These are phyloP conservation scores for Notodonta ziczac DNA, from an alignment of 2,888 invertebrate species.

Conservation along the genomic window DNA sequence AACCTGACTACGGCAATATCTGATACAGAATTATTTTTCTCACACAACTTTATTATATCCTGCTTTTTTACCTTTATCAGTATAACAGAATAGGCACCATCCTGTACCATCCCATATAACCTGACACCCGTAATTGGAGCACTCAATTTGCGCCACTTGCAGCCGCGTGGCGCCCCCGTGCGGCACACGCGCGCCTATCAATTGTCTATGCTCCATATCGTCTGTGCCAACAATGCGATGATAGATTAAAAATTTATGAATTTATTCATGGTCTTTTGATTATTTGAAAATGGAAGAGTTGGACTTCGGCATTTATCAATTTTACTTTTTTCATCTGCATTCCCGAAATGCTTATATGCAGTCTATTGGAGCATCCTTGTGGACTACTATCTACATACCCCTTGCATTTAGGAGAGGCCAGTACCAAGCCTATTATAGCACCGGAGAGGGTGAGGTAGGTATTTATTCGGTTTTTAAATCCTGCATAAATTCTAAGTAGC, in stretches of 20 bases:
- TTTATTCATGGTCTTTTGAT: background rate
- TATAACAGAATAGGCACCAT: conserved; percentile 17
- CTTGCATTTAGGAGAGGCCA: too few species aligned
- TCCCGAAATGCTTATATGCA: too few species aligned
- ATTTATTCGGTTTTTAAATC: background rate
- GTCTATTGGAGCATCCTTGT: too few species aligned
- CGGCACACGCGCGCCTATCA: conserved; percentile 57
- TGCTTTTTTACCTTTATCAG: too few species aligned
- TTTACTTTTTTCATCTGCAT: too few species aligned
- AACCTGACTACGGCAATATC: too few species aligned
- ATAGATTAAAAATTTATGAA: conserved; percentile 30
- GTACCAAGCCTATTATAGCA: too few species aligned
- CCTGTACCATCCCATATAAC: conserved; percentile 52
- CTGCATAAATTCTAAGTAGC: background rate
- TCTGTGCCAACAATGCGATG: conserved; percentile 45
- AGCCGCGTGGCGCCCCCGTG: conserved; percentile 61
- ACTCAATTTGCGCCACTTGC: conserved; percentile 80
- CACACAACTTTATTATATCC: too few species aligned
- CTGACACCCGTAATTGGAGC: conserved; percentile 81
- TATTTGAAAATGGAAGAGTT: background rate
- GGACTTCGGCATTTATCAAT: too few species aligned
- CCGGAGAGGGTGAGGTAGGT: background rate
- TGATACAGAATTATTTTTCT: too few species aligned
- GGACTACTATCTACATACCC: too few species aligned
- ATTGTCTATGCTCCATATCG: conserved; percentile 68